These are phyloP conservation scores for Drosophila nannoptera DNA, from an alignment of 1,140 invertebrate species.

Conservation along the genomic window DNA sequence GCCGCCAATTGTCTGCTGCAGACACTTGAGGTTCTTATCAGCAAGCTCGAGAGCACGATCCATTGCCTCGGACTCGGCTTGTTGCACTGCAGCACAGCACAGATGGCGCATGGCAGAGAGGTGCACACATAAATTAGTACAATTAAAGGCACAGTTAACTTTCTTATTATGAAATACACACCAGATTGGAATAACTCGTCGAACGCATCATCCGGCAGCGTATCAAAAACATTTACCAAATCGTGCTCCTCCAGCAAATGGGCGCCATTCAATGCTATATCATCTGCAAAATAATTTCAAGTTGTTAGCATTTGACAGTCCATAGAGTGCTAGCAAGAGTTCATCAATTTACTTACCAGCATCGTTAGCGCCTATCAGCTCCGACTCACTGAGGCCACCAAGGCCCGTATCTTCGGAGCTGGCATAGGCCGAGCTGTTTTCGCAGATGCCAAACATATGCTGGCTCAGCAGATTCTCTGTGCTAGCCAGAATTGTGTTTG, in stretches of 20 bases:
- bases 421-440: slow-evolving; percentile 82
- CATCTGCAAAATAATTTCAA: slow-evolving; percentile 52
- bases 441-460: slow-evolving; percentile 79
- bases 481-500: slow-evolving; percentile 47
- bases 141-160: slow-evolving; percentile 63
- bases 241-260: slow-evolving; percentile 89
- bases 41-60: slow-evolving; percentile 91
- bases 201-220: slow-evolving; percentile 94
- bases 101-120: slow-evolving; percentile 39
- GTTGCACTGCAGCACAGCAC: slow-evolving; percentile 81
- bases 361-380: slow-evolving; percentile 80
- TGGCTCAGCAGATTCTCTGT: slow-evolving; percentile 66
- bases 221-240: slow-evolving; percentile 92
- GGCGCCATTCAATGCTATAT: slow-evolving; percentile 80
- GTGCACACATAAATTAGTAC: slow-evolving; percentile 70
- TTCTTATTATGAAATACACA: slow-evolving; percentile 69
- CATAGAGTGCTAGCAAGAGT: background rate
- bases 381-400: slow-evolving; percentile 81
- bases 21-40: slow-evolving; percentile 87
- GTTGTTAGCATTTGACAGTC: slow-evolving; percentile 10
- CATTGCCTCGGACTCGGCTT: slow-evolving; percentile 90
- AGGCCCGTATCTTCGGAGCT: slow-evolving; percentile 82
- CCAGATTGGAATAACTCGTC: slow-evolving; percentile 89
- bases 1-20: slow-evolving; percentile 85
- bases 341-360: slow-evolving; percentile 50